These are phyloP conservation scores for Ochropleura leucogaster DNA, from an alignment of 2,888 invertebrate species.

Conservation along the genomic window DNA sequence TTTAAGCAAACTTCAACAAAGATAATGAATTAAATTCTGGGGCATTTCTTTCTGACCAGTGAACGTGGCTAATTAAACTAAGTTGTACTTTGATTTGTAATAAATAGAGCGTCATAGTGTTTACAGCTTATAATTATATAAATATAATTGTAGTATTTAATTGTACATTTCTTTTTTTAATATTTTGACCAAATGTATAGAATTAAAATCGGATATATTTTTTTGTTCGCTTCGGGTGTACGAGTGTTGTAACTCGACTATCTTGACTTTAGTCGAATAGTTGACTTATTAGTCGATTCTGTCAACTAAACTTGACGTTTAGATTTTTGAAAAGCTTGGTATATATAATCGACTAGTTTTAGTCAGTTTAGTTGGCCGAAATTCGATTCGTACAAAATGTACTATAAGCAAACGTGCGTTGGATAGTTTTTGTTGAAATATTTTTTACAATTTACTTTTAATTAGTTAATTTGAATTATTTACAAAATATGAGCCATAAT, in stretches of 20 bases:
- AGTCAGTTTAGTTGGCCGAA: slow-evolving; percentile 46
- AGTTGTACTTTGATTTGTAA: slow-evolving; percentile 60
- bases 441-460: slow-evolving; percentile 48
- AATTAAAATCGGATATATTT: slow-evolving; percentile 65
- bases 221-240: slow-evolving; percentile 61
- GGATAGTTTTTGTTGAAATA: slow-evolving; percentile 58
- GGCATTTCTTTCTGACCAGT: slow-evolving; percentile 13
- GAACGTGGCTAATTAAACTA: slow-evolving; percentile 26
- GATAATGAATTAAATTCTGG: too few species aligned
- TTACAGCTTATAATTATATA: slow-evolving; percentile 54
- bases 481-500: slow-evolving; percentile 42
- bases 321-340: slow-evolving; percentile 38
- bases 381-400: slow-evolving; percentile 42
- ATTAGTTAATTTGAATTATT: slow-evolving; percentile 28
- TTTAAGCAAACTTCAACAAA: background rate
- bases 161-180: slow-evolving; percentile 72
- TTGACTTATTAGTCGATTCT: slow-evolving; percentile 50
- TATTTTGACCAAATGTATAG: slow-evolving; percentile 82
- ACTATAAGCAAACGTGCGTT: slow-evolving; percentile 45
- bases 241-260: slow-evolving; percentile 60
- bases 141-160: slow-evolving; percentile 63
- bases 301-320: slow-evolving; percentile 46
- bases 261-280: slow-evolving; percentile 58
- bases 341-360: slow-evolving; percentile 28
- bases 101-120: slow-evolving; percentile 55